Base-by-base conservation (phyloP, 2,797 vertebrate species). In the Fistularia commersonii region DNA sequence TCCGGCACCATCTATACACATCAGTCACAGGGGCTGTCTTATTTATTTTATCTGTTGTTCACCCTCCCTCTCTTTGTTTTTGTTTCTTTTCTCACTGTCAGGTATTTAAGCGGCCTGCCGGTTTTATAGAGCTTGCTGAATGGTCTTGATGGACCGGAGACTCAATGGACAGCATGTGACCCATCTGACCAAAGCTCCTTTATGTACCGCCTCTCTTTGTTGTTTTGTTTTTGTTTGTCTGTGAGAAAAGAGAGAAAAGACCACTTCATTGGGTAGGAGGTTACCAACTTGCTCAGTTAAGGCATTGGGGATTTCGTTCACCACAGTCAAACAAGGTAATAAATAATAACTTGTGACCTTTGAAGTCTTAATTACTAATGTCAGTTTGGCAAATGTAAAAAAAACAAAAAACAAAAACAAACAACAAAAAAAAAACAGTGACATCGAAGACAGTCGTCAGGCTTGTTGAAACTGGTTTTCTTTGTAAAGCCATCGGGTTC, bases 11-110 rank as follows among this genome's bases (percentile, higher is more conserved):
- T 87, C 86, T 81, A 88, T 86, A 89, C 87, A 89, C 90, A 91
- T 92, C 90, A 84, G 90, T 91, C 90, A 92, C 89, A 86, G 82
- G 74, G 86, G 79, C 89, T 81, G 88, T 88, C 89, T 90, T 91
- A 91, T 91, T 92, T 91, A 90, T 91, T 91, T 91, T 90, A 87
- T 85, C 89, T 87, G 79, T 90, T 91, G 85, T 88, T 77, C 80
- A 53, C 72, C 67, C 74, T 64, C 69, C 81, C 73, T 81, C 65
- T 82, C 82, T 89, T 90, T 90, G 84, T 89, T 89, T 90, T 88
- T 85, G 77, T 80, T 77, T 75, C 87, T 85, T 90, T 91, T 89
- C 86, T 77, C 85, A 87, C 84, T 90, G 90, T 90, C 87, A 90
- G 90, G 87, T 91, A 87, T 91, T 91, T 92, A 89, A 91, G 89